Base-by-base conservation (phyloP, 2,888 invertebrate species). In the Zygothrica quintamaculata region DNA sequence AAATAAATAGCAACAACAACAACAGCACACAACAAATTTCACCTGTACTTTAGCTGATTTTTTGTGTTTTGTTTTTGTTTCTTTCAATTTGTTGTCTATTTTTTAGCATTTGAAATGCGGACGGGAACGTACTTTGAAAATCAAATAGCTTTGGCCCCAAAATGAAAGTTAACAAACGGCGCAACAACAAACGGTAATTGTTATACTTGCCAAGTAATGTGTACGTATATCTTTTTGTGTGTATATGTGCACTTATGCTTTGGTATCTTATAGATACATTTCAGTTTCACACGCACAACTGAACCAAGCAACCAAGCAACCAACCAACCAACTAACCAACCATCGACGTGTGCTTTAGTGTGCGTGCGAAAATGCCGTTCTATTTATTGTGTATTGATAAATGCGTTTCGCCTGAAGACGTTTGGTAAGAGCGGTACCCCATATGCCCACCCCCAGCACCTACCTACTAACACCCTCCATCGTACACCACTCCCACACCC, bases 381-480 rank as follows among this genome's bases (percentile, higher is more conserved):
- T 73, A 75, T 78, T 78, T 76, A 77, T 78, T 78, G 78, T 71
- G 64, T 74, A 77, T 65, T 81, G 72, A 82, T 84, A 75, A 79
- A 82, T 84, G 71, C 79, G 72, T 74, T 76, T 29, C 62, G 60
- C 62, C 70, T 56, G 40, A 39, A 70, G 70, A 65, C 50, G 65
- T 37, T 39, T 53, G 66, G 57, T 67, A 50, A 65, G 53, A 60
- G 58, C 39, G n/a, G 8, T 34, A 39, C 57, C 47, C 33, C 39
- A 34, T 15, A 36, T n/a, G n/a, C n/a, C 47, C 59, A 6, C 46
- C 57, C 22, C 18, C 46, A 16, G 13, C 58, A 25, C 39, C 34
- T 8, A 47, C 7, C 39, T 11, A 6, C 8, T 12, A 22, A 12
- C n/a, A 6, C 36, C 26, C 47, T 31, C 37, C 22, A 13, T 12